phyloP scores from a whole-genome alignment of 2,797 vertebrate species.

The Columba guinea region DNA sequence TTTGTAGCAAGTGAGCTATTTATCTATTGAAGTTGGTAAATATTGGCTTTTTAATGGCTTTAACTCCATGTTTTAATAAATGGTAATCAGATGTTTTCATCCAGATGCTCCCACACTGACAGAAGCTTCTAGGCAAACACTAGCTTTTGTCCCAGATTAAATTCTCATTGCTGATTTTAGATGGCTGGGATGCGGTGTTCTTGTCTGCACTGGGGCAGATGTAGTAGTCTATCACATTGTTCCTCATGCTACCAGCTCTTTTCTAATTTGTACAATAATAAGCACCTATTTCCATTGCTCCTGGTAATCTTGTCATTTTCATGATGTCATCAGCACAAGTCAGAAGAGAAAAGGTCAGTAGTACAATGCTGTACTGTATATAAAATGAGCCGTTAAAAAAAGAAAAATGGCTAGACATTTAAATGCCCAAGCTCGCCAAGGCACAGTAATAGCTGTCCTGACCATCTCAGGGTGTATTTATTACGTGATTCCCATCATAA shows the following conservation, averaged over 20 bases:
- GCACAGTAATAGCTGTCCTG: not conserved
- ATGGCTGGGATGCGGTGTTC: not conserved
- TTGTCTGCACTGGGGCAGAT: not conserved
- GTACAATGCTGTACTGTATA: slow-evolving; percentile 28
- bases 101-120: not conserved
- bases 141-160: not conserved
- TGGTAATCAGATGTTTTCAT: not conserved
- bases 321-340: slow-evolving; percentile 46
- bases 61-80: not conserved
- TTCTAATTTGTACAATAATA: slow-evolving; percentile 61
- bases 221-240: not conserved
- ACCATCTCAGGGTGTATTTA: not conserved
- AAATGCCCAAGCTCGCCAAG: slow-evolving; percentile 24
- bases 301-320: slow-evolving; percentile 53
- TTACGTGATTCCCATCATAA: not conserved
- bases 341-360: slow-evolving; percentile 58
- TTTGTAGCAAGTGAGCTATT: not conserved
- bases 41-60: not conserved
- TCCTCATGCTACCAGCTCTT: slow-evolving; percentile 23
- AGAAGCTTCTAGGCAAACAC: not conserved
- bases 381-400: slow-evolving; percentile 41
- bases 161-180: not conserved
- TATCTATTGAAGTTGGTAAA: not conserved
- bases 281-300: slow-evolving; percentile 36
- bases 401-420: slow-evolving; percentile 28